Base-by-base conservation (phyloP, 2,888 invertebrate species). In the Protonemura montana region DNA sequence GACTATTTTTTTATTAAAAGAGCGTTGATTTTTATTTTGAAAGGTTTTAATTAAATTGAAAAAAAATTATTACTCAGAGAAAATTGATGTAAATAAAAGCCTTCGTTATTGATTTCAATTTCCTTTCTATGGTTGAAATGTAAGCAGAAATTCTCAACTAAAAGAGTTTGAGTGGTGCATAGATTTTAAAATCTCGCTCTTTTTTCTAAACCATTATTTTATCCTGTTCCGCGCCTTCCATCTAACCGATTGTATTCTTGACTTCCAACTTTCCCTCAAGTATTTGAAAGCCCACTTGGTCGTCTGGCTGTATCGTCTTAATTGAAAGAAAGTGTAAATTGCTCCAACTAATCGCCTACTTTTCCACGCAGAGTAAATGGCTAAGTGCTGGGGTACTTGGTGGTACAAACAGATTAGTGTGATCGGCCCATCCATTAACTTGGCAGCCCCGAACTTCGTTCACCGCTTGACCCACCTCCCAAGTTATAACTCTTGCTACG, bases 331-430 rank as follows among this genome's bases (percentile, higher is more conserved):
- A 21, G 59, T 59, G 59, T 59, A 59, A 59, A 59, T 59, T 59
- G 59, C 59, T 21, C 59, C 59, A 21, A 21, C 59, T 59, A 59
- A 59, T 59, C 59, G 59, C 59, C 21, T 59, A 59, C 59, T 59
- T 59, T 59, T 59, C 59, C 59, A 59, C 21, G 13, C n/a, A 21
- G 59, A 21, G 21, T 59, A 59, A 59, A 3, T 3, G 59, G 59
- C 59, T 25, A 28, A 78, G 78, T 78, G 78, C 78, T 27, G 13
- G 78, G 78, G 78, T 78, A 78, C 78, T 78, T 28, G 78, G 78
- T 78, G 78, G 78, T 78, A 78, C 78, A 78, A 28, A 78, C 78
- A 78, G 78, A 78, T 78, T 78, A 78, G 78, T 26, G 27, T 27
- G 78, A 78, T 78, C 78, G 78, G 28, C 27, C 28, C 78, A 13